Evolutionary conservation across 2,113 vertebrate species (phyloP).

Genomic region (Colinus virginianus): DNA sequence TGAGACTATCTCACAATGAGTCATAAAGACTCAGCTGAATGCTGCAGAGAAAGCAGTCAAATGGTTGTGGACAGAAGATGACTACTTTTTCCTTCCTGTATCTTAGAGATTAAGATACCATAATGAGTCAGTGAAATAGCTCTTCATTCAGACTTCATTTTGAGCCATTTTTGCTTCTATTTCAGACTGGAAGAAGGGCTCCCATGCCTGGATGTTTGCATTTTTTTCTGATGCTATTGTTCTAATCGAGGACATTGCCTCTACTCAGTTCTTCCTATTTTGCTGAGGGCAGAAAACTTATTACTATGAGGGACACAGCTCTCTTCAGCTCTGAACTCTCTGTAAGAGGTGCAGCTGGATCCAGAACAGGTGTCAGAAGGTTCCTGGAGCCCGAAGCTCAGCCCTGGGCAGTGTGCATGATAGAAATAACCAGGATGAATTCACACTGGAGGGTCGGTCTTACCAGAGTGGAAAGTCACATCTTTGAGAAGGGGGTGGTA

Average conservation of each 20-base stretch:
- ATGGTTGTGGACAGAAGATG: not conserved
- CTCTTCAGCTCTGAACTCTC: not conserved
- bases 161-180: not conserved
- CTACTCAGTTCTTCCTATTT: not conserved
- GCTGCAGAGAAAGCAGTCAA: not conserved
- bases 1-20: not conserved
- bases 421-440: not conserved
- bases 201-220: not conserved
- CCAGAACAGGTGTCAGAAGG: not conserved
- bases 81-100: not conserved
- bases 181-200: not conserved
- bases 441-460: not conserved
- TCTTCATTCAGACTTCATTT: not conserved
- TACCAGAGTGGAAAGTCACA: not conserved
- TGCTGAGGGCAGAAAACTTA: not conserved
- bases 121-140: not conserved
- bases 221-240: not conserved
- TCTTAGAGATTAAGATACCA: not conserved
- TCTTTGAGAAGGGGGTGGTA: not conserved
- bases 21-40: not conserved
- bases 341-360: not conserved
- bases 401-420: not conserved
- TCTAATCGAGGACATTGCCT: not conserved
- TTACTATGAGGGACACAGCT: rapidly evolving
- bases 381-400: not conserved